These are phyloP conservation scores for Cyclura pinguis DNA, from an alignment of 2,797 vertebrate genomes.

Conservation along the genomic window DNA sequence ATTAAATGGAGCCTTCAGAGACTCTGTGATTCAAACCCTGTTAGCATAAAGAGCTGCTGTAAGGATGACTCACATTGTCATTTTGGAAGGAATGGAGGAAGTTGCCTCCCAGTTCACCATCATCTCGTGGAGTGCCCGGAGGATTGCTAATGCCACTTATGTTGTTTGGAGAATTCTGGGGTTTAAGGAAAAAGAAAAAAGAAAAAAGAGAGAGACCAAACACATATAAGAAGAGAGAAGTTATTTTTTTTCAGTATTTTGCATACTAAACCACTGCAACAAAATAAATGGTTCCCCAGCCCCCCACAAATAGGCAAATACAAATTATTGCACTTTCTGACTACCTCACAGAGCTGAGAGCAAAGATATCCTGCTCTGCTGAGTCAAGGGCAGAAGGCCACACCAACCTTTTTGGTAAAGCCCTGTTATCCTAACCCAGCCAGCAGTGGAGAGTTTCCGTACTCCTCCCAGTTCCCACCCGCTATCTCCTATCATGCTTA, in stretches of 20 bases:
- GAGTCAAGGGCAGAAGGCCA: background rate
- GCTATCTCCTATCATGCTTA: background rate
- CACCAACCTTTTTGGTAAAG: background rate
- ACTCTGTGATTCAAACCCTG: background rate
- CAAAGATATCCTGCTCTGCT: background rate
- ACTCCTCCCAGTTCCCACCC: background rate
- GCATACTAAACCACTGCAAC: background rate
- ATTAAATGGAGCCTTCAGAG: background rate
- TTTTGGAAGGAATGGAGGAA: conserved; percentile 99
- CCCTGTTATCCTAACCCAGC: background rate
- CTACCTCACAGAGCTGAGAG: background rate
- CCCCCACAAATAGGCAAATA: background rate
- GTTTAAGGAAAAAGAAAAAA: conserved; percentile 18
- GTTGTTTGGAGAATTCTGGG: conserved; percentile 99
- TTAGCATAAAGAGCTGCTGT: conserved; percentile 8
- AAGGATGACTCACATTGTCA: conserved; percentile 89
- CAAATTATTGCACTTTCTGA: background rate
- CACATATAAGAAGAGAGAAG: background rate
- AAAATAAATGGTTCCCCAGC: background rate
- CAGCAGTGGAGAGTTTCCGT: background rate
- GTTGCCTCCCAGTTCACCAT: conserved; percentile 96
- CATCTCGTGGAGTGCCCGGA: conserved; percentile 96
- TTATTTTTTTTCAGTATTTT: background rate
- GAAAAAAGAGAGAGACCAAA: background rate
- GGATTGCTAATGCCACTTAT: conserved; percentile 99